Evolutionary conservation across 1,140 invertebrate genomes (phyloP), one percentile per base, ranked within the genome.

Genomic region (Subanguina moxae): DNA sequence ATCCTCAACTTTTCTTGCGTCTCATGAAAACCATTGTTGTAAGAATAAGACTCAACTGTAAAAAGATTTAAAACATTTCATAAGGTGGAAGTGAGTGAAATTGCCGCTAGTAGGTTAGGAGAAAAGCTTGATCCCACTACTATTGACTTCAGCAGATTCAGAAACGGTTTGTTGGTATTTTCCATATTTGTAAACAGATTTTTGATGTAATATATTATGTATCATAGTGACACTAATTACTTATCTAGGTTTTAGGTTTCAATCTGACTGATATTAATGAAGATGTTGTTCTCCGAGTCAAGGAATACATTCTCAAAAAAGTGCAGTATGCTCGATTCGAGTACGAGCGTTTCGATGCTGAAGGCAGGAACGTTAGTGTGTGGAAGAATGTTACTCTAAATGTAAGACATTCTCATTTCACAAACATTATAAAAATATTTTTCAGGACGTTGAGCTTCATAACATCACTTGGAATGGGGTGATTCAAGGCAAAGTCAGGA

Each of bases 391-490:
- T 73, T 15, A 65, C 30, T 19, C 15, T 38, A 11, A 32, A 73
- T 13, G 71, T 72, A 57, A 65, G 21, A 13, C 17, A 64, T 64
- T 57, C 8, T 30, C 5, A n/a, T 52, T 52, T 19, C 3, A 52
- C 48, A 15, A 52, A 19, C 3, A 21, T 52, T 7, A 7, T 25
- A 21, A 52, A 7, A 5, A 52, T 52, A 21, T 38, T 38, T 59
- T 80, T 64, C 13, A 75, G 74, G 45, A 76, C 27, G 72, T 76
- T 25, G 72, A 79, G 59, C 62, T 76, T 11, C 23, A 27, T 17
- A 75, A 76, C 42, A 71, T 76, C 23, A 80, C 77, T n/a, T 76
- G 75, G 75, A 70, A 76, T 30, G 75, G 75, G 19, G 65, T 71
- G n/a, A 57, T 76, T 13, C 59, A 79, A 32, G 75, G 75, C 25